A percentile compares a stretch with the other conserved stretches of the same genome.
Conservation (phyloP, 1,140 invertebrate species). For the Nymphalis io region DNA sequence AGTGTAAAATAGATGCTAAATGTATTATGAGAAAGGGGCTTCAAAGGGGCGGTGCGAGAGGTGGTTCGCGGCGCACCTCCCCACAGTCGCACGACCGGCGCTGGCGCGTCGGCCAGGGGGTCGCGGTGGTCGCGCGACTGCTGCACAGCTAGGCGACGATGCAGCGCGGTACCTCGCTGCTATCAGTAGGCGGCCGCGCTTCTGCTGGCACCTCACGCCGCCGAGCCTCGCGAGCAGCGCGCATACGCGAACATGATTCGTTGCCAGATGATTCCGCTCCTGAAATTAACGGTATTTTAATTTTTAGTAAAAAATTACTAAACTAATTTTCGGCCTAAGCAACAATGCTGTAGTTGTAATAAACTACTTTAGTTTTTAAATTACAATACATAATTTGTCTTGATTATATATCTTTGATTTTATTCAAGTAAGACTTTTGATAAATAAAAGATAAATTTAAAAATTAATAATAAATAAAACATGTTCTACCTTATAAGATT, state of each 20-base stretch:
- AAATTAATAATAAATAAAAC: too few species aligned
- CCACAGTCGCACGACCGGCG: conserved; percentile 41
- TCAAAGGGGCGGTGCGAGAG: conserved; percentile 40
- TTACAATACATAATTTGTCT: too few species aligned
- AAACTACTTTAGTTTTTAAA: too few species aligned
- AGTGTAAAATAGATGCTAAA: neutral
- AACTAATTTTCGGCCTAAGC: too few species aligned
- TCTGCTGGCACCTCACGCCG: conserved; percentile 64
- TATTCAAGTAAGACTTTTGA: too few species aligned
- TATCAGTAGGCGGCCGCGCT: conserved; percentile 61
- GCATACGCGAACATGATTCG: conserved; percentile 71
- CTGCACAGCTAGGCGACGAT: conserved; percentile 49
- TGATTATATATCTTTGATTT: too few species aligned
- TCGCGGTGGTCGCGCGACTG: conserved; percentile 27
- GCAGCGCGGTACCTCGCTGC: conserved; percentile 76
- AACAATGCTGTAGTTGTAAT: too few species aligned
- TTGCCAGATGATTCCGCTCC: conserved; percentile 66
- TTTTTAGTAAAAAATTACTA: too few species aligned
- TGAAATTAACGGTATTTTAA: conserved; percentile 24
- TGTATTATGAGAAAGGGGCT: neutral
- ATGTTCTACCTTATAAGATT: too few species aligned
- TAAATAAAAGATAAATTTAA: too few species aligned
- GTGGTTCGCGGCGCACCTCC: conserved; percentile 47
- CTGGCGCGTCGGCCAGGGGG: conserved; percentile 9
- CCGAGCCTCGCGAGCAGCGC: conserved; percentile 62